Base-by-base conservation (phyloP, 2,113 vertebrate genomes). In the Notothenia coriiceps region DNA sequence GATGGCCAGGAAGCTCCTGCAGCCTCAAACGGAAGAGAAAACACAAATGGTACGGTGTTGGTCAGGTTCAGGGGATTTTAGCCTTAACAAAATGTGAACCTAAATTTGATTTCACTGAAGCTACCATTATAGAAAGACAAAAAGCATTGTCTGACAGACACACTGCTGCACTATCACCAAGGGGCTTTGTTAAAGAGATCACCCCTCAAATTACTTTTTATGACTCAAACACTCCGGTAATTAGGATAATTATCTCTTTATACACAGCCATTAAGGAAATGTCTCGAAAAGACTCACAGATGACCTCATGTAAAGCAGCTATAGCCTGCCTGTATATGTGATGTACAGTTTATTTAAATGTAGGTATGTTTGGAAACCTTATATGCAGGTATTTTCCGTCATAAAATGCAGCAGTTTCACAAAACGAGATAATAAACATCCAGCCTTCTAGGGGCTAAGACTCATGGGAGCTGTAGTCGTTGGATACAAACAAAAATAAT, bases 221-320 rank as follows among this genome's bases (percentile, higher is more conserved):
- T 54, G 52, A 18, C 43, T 50, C 54, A 20, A 75, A 62, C 10
- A 12, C 0, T 5, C 59, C 2, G 50, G 50, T 13, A 35, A 64
- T 55, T 46, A 74, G 52, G 17, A 57, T 1, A 50, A 67, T 77
- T 67, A 67, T 43, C 44, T 67, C 0, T 67, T 67, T 25, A 76
- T 43, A 50, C 33, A 33, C 15, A 14, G 35, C 15, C 50, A 46
- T 18, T 40, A 33, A 49, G 43, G 33, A 74, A 22, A 10, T 0
- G 22, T 25, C 1, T 22, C 29, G 14, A 9, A 44, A 18, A 15
- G 35, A 18, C 29, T 56, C 1, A 29, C 35, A 40, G 35, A 40
- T 6, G 6, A 40, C 10, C 71, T 64, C 35, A n/a, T 64, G 1
- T 14, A 1, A 33, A 6, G 10, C 40, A 40, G 50, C 50, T 8